phyloP scores from a whole-genome alignment of 2,888 invertebrate genomes.

The Pachydiplax longipennis region DNA sequence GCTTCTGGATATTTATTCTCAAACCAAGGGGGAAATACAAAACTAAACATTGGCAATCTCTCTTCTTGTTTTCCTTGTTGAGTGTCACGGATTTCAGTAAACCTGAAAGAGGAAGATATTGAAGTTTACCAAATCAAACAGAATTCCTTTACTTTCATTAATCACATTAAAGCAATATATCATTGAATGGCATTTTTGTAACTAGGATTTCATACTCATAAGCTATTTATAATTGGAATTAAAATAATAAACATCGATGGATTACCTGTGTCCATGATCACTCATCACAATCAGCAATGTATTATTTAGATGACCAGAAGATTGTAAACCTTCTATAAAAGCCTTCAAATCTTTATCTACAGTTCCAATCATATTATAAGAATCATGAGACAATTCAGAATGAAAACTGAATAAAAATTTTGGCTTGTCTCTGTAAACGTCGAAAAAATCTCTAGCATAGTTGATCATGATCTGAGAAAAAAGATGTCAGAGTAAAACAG shows the following conservation, averaged over 20 bases:
- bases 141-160: background rate
- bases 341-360: slow-evolving; percentile 75
- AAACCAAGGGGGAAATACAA: slow-evolving; percentile 78
- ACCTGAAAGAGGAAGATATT: slow-evolving; percentile 63
- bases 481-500: background rate
- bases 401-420: slow-evolving; percentile 90
- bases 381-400: slow-evolving; percentile 86
- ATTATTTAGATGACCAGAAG: slow-evolving; percentile 75
- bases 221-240: background rate
- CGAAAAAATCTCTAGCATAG: slow-evolving; percentile 64
- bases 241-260: background rate
- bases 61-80: slow-evolving; percentile 93
- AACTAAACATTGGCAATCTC: slow-evolving; percentile 84
- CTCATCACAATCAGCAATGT: slow-evolving; percentile 89
- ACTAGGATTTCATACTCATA: too few relatives aligned
- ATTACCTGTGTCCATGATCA: slow-evolving; percentile 87
- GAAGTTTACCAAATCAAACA: background rate
- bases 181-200: too few relatives aligned
- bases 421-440: slow-evolving; percentile 71
- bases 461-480: slow-evolving; percentile 62
- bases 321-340: slow-evolving; percentile 67
- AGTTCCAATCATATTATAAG: slow-evolving; percentile 78
- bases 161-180: too few relatives aligned
- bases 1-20: slow-evolving; percentile 67
- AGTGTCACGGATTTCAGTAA: slow-evolving; percentile 81